These are phyloP conservation scores for Leptura quadrifasciata DNA, from an alignment of 2,888 invertebrate genomes.

Conservation along the genomic window DNA sequence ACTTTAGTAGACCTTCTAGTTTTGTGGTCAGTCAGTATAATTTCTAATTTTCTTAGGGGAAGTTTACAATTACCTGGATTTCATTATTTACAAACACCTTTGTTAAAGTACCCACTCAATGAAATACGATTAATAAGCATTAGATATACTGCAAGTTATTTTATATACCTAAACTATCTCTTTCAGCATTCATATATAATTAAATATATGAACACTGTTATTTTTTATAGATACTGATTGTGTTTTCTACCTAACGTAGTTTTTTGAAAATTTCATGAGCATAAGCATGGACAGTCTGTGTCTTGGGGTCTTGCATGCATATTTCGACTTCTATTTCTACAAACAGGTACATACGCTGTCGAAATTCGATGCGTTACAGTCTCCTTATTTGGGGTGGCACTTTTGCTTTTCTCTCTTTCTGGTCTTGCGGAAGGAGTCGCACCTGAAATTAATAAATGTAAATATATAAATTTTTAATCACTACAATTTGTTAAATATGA, in stretches of 20 bases:
- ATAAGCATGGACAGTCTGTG: slow-evolving; percentile 72
- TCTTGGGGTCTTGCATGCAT: slow-evolving; percentile 63
- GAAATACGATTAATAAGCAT: not conserved
- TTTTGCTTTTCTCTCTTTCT: slow-evolving; percentile 56
- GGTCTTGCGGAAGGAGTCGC: slow-evolving; percentile 57
- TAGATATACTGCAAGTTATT: not conserved
- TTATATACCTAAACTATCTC: not conserved
- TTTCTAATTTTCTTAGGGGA: too few species aligned
- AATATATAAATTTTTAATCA: not conserved
- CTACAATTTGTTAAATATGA: too few species aligned
- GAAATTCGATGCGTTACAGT: slow-evolving; percentile 69
- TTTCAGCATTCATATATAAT: slow-evolving; percentile 1
- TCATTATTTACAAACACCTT: not conserved
- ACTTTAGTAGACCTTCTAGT: too few species aligned
- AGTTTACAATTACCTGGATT: not conserved
- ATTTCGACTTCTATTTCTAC: slow-evolving; percentile 67
- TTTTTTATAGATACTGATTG: slow-evolving; percentile 60
- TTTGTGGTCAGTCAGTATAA: too few species aligned
- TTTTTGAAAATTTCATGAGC: slow-evolving; percentile 70
- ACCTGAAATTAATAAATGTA: slow-evolving; percentile 50
- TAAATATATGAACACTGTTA: slow-evolving; percentile 2
- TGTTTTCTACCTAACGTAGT: slow-evolving; percentile 71
- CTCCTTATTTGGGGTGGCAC: slow-evolving; percentile 59
- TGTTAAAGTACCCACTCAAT: not conserved
- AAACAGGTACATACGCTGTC: slow-evolving; percentile 73